phyloP scores from a whole-genome alignment of 2,113 vertebrate species.

The Galemys pyrenaicus region DNA sequence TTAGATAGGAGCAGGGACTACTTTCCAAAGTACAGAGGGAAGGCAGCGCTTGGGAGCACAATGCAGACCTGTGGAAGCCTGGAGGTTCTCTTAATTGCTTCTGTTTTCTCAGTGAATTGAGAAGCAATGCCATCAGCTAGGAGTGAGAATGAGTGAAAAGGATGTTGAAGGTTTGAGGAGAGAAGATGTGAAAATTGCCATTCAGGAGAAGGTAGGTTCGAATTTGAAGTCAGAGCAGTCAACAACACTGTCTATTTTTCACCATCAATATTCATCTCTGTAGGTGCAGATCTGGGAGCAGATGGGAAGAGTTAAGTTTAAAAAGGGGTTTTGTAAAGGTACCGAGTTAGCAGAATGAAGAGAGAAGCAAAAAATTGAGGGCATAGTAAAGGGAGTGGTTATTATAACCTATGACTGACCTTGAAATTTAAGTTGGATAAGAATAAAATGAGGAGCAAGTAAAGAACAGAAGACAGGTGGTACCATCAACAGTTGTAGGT shows the following conservation, averaged over 20 bases:
- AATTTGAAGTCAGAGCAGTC: constrained; percentile 39
- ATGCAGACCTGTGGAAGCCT: not conserved
- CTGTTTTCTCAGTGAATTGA: not conserved
- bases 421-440: constrained; percentile 25
- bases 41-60: not conserved
- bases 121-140: not conserved
- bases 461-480: not conserved
- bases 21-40: not conserved
- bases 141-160: not conserved
- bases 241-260: constrained; percentile 4
- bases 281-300: not conserved
- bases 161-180: not conserved
- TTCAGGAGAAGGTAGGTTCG: not conserved
- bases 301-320: not conserved
- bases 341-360: constrained; percentile 15
- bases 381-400: not conserved
- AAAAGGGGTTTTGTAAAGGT: constrained; percentile 40
- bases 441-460: not conserved
- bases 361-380: constrained; percentile 9
- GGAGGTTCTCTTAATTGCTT: not conserved
- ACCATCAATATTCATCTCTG: not conserved
- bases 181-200: not conserved
- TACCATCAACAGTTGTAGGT: not conserved
- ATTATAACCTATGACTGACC: not conserved
- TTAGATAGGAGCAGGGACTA: not conserved